Conservation (phyloP, 2,113 vertebrate genomes). For the Gobio gobio region DNA sequence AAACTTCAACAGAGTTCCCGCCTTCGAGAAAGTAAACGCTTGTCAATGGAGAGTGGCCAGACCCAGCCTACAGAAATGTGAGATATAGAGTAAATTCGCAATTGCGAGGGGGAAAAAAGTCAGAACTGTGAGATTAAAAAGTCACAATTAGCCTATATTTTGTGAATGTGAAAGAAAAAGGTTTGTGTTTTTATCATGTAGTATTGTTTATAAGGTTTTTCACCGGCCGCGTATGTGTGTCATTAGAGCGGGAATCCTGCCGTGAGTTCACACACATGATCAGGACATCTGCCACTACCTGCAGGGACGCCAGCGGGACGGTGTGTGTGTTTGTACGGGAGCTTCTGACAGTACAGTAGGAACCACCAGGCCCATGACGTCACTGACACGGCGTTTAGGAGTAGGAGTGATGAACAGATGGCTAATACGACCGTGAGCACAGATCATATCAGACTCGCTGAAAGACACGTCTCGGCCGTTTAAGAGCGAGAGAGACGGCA, state of each 20-base stretch:
- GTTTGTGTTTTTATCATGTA: not conserved
- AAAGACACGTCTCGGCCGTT: not conserved
- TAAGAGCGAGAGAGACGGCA: not conserved
- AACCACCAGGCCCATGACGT: not conserved
- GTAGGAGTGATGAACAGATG: slow-evolving; percentile 42
- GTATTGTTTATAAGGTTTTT: not conserved
- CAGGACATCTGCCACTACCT: slow-evolving; percentile 30
- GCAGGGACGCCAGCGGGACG: not conserved
- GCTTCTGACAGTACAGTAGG: slow-evolving; percentile 1
- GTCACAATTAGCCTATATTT: too few relatives aligned
- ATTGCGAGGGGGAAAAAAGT: too few relatives aligned
- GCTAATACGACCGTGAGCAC: not conserved
- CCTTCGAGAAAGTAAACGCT: too few relatives aligned
- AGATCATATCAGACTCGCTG: not conserved
- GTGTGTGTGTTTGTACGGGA: slow-evolving; percentile 11
- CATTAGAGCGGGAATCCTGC: slow-evolving; percentile 20
- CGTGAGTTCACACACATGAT: slow-evolving; percentile 31
- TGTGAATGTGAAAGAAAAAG: not conserved
- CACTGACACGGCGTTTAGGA: not conserved
- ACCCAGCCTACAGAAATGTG: too few relatives aligned
- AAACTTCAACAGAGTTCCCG: too few relatives aligned
- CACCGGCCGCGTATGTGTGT: slow-evolving; percentile 5
- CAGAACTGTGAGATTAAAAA: too few relatives aligned
- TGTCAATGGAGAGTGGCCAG: too few relatives aligned
- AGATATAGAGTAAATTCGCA: too few relatives aligned